phyloP scores from a whole-genome alignment of 2,888 invertebrate species.

The Monochamus alternatus region DNA sequence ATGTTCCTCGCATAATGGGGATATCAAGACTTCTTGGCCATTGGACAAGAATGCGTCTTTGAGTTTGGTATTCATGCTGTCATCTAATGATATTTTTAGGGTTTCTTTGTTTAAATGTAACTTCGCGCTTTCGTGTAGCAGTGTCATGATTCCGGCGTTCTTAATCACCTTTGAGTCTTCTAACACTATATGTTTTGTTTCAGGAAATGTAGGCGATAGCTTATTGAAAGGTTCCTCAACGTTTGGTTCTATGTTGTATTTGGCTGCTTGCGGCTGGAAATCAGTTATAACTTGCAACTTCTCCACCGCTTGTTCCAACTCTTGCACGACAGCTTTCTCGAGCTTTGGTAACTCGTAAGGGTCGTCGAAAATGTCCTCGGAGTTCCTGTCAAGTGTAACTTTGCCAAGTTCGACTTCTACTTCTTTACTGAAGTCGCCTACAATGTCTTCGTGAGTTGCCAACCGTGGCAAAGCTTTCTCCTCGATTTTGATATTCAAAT shows the following conservation, averaged over 20 bases:
- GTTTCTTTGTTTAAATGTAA: slow-evolving; percentile 22
- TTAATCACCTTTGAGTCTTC: slow-evolving; percentile 56
- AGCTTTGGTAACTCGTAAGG: slow-evolving; percentile 49
- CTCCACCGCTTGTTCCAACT: slow-evolving; percentile 67
- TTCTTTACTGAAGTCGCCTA: slow-evolving; percentile 75
- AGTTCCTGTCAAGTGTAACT: slow-evolving; percentile 34
- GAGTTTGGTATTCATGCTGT: slow-evolving; percentile 69
- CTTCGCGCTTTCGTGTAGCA: slow-evolving; percentile 33
- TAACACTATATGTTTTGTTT: slow-evolving; percentile 47
- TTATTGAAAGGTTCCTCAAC: slow-evolving; percentile 65
- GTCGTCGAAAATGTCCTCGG: slow-evolving; percentile 42
- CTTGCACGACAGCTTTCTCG: slow-evolving; percentile 61
- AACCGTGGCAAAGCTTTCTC: slow-evolving; percentile 47
- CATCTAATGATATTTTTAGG: slow-evolving; percentile 38
- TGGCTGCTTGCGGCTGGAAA: slow-evolving; percentile 63
- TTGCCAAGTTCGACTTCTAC: slow-evolving; percentile 75
- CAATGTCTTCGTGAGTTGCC: slow-evolving; percentile 62
- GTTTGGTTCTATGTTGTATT: slow-evolving; percentile 67
- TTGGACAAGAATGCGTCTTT: slow-evolving; percentile 76
- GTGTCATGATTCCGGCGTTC: slow-evolving; percentile 39
- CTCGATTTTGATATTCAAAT: slow-evolving; percentile 58
- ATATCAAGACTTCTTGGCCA: slow-evolving; percentile 73
- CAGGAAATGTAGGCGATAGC: slow-evolving; percentile 49
- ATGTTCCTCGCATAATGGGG: slow-evolving; percentile 41
- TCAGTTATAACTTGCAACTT: slow-evolving; percentile 65